Evolutionary conservation across 2,888 invertebrate genomes (phyloP), one percentile per base, ranked within the genome.

Genomic region (Spatulosminthurus flaviceps): DNA sequence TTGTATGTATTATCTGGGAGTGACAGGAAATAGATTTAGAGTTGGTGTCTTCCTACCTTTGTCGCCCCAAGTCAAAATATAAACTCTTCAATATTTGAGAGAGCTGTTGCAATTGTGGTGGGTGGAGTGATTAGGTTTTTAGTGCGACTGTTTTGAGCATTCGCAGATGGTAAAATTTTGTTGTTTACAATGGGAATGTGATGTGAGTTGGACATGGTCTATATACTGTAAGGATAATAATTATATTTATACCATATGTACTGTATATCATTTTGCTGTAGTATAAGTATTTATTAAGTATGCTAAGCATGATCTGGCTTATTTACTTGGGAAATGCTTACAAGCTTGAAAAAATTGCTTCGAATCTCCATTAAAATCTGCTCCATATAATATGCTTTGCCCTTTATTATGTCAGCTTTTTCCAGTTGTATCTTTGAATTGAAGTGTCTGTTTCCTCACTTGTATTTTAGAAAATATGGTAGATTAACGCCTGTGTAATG

Each of bases 401-500:
- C 22, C 42, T 43, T 28, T n/a, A 4, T 24, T 5, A 13, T 28
- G 29, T 67, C n/a, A 34, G 61, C 60, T 64, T 41, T 9, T 28
- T 61, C 61, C 64, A 66, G 34, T 21, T 74, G 61, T 21, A n/a
- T 22, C 28, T 75, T 75, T 24, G 64, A 75, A 75, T 41, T 75
- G 75, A 24, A 64, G 64, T 64, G 29, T 73, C 24, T 74, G 51
- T 64, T 41, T 75, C 64, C 22, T n/a, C 16, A 41, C 41, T 64
- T 64, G 24, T 67, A 67, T 34, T 41, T n/a, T n/a, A n/a, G n/a
- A 11, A 51, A 11, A 51, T 75, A 19, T 26, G 19, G 26, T 4
- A 0, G 29, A 67, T 72, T 60, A 26, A 64, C 64, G 75, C 75
- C 64, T 41, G 21, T 75, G 75, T 75, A n/a, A 75, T 75, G 75